Percentiles rank a stretch among this genome's conserved stretches.
Conservation (phyloP, 2,113 vertebrate genomes). For the Nothobranchius kuhntae region DNA sequence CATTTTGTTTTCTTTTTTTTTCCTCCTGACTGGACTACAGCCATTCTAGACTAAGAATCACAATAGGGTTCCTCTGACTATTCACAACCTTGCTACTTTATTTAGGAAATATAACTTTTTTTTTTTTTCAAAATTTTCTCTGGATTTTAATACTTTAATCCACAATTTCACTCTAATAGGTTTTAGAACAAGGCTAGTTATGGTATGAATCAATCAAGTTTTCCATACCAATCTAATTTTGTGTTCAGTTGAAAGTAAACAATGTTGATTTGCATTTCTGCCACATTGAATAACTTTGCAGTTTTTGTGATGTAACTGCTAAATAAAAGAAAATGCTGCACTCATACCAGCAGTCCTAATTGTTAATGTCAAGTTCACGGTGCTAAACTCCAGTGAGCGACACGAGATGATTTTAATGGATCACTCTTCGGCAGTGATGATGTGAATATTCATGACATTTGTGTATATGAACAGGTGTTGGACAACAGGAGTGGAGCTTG, state of each 20-base stretch:
- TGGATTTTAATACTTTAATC: no score
- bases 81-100: no score
- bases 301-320: constrained; percentile 12
- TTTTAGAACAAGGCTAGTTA: no score
- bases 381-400: constrained; percentile 9
- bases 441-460: background rate
- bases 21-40: no score
- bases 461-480: background rate
- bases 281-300: constrained; percentile 22
- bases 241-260: background rate
- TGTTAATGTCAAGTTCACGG: constrained; percentile 42
- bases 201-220: no score
- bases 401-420: background rate
- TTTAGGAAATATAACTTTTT: no score
- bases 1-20: no score
- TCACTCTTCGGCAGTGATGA: background rate
- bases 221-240: background rate
- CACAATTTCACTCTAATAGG: no score
- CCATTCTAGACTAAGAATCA: no score
- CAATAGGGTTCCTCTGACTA: no score
- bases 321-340: constrained; percentile 17
- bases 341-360: constrained; percentile 25
- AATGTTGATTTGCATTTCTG: background rate
- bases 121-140: no score
- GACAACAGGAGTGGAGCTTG: background rate